Evolutionary conservation across 2,797 vertebrate species (phyloP), one percentile per base, ranked within the genome.

Genomic region (Valencia hispanica): DNA sequence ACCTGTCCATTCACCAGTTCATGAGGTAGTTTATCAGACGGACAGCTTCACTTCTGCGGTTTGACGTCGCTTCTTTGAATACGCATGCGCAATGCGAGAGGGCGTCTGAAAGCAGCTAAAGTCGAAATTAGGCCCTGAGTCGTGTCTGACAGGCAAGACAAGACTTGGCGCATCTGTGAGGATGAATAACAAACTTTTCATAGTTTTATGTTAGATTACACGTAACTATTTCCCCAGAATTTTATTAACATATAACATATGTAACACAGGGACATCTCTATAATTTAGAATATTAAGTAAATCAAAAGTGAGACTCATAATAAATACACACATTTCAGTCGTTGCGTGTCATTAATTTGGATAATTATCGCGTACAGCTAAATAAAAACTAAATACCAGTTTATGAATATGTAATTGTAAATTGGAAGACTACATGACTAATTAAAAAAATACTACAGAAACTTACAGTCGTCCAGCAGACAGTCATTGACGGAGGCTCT

Each of bases 1-100:
- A 91, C 88, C 92, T 85, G 82, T 74, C 73, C 63, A 53, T 17
- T 81, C 83, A 75, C 50, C 80, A 71, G 88, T 79, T 91, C 83
- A 77, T 81, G 72, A 65, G 76, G 12, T 55, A 87, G 73, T 87
- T n/a, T 91, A 78, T 79, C 75, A 75, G 57, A 70, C n/a, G 43
- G 68, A 72, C 61, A 50, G 76, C 86, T 88, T 89, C 77, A 75
- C 63, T 82, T 77, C 83, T 84, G 77, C 3, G 87, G 66, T 75
- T 79, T 82, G 87, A 91, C 90, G 87, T 79, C 51, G 41, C 36
- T 55, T 53, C 73, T 78, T 32, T 36, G 2, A 84, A 0, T 30
- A n/a, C 91, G 92, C 91, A 91, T 88, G 90, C 85, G 91, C 87
- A 75, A 0, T 53, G 2, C 1, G 8, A 74, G 39, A 75, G 66